Percentiles rank a stretch among this genome's conserved stretches.
Evolutionary conservation across 2,797 vertebrate genomes (phyloP).

Genomic region (Falco columbarius): DNA sequence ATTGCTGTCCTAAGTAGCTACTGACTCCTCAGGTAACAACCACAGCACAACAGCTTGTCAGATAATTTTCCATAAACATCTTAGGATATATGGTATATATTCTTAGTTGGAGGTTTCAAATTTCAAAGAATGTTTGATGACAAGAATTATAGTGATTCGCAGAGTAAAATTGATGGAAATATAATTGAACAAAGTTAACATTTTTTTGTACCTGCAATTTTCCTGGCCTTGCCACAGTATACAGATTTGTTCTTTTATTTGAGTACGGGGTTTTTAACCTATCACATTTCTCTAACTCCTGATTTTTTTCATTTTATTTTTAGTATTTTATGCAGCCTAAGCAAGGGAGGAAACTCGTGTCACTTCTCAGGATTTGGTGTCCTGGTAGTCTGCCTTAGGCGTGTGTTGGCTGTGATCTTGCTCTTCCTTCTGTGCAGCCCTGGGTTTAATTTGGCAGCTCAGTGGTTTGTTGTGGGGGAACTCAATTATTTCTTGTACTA

Average conservation of each 20-base stretch:
- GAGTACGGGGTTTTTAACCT: neutral
- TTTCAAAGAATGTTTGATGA: neutral
- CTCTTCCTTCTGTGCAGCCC: neutral
- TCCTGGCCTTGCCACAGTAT: neutral
- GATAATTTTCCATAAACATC: neutral
- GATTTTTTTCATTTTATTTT: neutral
- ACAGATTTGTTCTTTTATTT: neutral
- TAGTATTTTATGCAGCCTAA: neutral
- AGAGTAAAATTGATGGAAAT: neutral
- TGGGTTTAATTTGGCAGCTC: neutral
- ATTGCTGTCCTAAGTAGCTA: neutral
- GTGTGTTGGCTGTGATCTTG: neutral
- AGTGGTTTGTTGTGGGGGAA: neutral
- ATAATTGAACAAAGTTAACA: neutral
- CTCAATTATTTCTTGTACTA: neutral
- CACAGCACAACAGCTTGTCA: neutral
- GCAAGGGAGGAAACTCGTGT: neutral
- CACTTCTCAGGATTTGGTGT: neutral
- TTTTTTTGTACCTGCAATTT: neutral
- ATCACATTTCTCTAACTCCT: neutral
- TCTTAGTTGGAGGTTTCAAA: neutral
- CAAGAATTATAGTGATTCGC: neutral
- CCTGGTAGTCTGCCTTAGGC: neutral
- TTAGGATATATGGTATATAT: neutral
- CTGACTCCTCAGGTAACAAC: neutral